Percentiles rank a stretch among this genome's conserved stretches.
These are phyloP conservation scores for Lucilia cuprina DNA, from an alignment of 1,140 invertebrate species.

Conservation along the genomic window DNA sequence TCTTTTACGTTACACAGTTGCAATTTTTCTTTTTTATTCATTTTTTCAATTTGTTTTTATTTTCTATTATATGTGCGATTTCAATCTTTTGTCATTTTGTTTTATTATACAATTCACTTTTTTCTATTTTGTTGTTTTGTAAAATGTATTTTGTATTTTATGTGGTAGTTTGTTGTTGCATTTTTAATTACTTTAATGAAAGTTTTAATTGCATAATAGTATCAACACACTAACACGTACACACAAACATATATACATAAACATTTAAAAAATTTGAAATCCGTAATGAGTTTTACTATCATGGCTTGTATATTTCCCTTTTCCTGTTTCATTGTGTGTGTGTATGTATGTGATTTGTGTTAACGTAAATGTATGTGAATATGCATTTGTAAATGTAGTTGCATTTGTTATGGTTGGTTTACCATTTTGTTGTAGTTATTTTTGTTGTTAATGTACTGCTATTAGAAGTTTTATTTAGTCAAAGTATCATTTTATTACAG, in stretches of 20 bases:
- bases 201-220: constrained; percentile 32
- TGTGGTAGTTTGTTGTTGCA: neutral
- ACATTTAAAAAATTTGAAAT: constrained; percentile 5
- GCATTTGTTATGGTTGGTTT: neutral
- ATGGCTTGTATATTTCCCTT: constrained; percentile 11
- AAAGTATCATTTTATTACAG: constrained; percentile 12
- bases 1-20: neutral
- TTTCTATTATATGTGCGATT: neutral
- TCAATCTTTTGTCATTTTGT: neutral
- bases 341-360: neutral
- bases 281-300: constrained; percentile 32
- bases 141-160: neutral
- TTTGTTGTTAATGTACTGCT: neutral
- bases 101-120: neutral
- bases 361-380: neutral
- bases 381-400: neutral
- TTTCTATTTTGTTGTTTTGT: neutral
- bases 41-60: neutral
- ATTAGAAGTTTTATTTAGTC: constrained; percentile 12
- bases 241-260: neutral
- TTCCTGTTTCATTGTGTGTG: constrained; percentile 1
- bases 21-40: neutral
- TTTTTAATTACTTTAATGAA: constrained; percentile 34
- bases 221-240: constrained; percentile 20
- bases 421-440: neutral